Base-by-base conservation (phyloP, 2,888 invertebrate genomes). In the Sarcophaga carnaria region DNA sequence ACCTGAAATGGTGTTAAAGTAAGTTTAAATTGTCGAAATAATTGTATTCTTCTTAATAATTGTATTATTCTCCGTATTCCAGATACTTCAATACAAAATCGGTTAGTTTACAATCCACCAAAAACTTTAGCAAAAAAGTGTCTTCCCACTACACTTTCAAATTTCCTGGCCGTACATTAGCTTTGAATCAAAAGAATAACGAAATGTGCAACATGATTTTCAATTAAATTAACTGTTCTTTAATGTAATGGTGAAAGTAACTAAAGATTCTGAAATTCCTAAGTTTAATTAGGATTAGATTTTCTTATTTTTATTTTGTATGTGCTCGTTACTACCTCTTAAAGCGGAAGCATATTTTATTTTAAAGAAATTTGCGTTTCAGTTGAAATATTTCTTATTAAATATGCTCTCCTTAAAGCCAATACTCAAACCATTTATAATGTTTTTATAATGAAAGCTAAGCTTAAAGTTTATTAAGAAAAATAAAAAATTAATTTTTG, bases 151-250 rank as follows among this genome's bases (percentile, higher is more conserved):
- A 94, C 83, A 94, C 93, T 60, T 93, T 94, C 71, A 93, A 94
- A 62, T 93, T 96, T 20, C 95, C 96, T 6, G 96, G 96, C n/a
- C 94, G 94, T 85, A 97, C 97, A 0, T 97, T 96, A 91, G 95
- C 95, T 25, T 94, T 97, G 63, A 97, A 97, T 92, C 94, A 95
- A 89, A 96, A 96, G 92, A 97, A 97, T 92, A 96, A 96, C 91
- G 95, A 96, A 91, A 96, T 97, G 95, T 97, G 97, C 91, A 94
- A 93, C 90, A 90, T 94, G 89, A 94, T 93, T 72, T 89, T 89
- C 2, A 84, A 81, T 54, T 85, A 62, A 70, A 49, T 45, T 4
- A 54, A 54, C 3, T 60, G 14, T 22, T 67, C 37, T 37, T 2
- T 10, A 37, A 8, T 8, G 37, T 37, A 37, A 37, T 37, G 37